A percentile compares a stretch with the other conserved stretches of the same genome.
phyloP scores from a whole-genome alignment of 1,140 invertebrate genomes.

The Cydia amplana region DNA sequence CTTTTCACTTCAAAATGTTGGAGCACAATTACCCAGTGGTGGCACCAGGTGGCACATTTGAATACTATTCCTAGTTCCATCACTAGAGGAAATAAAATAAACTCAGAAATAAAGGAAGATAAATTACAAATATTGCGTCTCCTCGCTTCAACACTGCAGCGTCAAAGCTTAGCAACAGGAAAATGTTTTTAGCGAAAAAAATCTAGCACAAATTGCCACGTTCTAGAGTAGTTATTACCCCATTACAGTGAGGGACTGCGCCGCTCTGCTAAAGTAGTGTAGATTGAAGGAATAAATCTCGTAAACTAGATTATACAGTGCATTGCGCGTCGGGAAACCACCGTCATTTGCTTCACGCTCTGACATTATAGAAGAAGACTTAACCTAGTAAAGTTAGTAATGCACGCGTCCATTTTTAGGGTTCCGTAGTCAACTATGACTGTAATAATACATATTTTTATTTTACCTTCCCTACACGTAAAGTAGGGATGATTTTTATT shows the following conservation, averaged over 20 bases:
- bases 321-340: constrained; percentile 36
- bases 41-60: too few species aligned
- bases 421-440: too few species aligned
- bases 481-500: too few species aligned
- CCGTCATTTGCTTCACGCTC: constrained; percentile 14
- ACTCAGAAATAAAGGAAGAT: neutral
- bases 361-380: neutral
- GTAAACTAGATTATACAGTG: constrained; percentile 45
- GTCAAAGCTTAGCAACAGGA: constrained; percentile 41
- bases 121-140: constrained; percentile 39
- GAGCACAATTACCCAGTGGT: too few species aligned
- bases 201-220: constrained; percentile 59
- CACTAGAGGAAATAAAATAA: neutral
- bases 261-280: constrained; percentile 45
- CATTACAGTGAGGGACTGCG: constrained; percentile 59
- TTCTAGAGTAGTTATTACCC: constrained; percentile 64
- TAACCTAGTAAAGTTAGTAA: neutral
- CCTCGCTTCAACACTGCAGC: constrained; percentile 39
- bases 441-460: too few species aligned
- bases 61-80: too few species aligned
- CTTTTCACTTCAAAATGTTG: too few species aligned
- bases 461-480: too few species aligned
- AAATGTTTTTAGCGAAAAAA: constrained; percentile 58
- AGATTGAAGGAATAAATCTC: constrained; percentile 60
- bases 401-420: too few species aligned